A percentile compares a stretch with the other conserved stretches of the same genome.
phyloP scores from a whole-genome alignment of 2,113 vertebrate species.

The Rhabdomys dilectus region DNA sequence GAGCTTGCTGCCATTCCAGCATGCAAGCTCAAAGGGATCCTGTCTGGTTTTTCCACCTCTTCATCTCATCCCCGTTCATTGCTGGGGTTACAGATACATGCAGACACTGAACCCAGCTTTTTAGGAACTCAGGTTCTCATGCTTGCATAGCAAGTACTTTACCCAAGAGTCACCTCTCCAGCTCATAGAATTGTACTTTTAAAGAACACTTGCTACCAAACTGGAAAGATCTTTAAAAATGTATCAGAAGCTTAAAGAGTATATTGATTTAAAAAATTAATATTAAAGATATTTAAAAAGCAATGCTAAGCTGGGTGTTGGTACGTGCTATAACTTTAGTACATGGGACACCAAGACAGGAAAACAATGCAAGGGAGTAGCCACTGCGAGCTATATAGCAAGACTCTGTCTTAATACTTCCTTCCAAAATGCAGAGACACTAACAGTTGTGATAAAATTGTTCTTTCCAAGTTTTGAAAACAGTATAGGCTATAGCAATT shows the following conservation, averaged over 20 bases:
- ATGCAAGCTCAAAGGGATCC: background rate
- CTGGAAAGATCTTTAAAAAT: background rate
- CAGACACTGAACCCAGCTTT: background rate
- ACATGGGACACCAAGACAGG: background rate
- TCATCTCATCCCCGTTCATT: background rate
- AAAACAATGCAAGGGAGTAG: background rate
- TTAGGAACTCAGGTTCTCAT: background rate
- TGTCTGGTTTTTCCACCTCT: background rate
- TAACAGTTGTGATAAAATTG: conserved; percentile 14
- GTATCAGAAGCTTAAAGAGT: background rate
- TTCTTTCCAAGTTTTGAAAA: conserved; percentile 42
- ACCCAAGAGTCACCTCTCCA: background rate
- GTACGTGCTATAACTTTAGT: background rate
- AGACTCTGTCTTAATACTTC: background rate
- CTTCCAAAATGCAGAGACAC: background rate
- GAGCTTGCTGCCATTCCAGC: background rate
- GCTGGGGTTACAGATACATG: background rate
- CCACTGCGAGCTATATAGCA: too few species aligned
- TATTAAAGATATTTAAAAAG: conserved; percentile 28
- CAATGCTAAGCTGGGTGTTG: background rate
- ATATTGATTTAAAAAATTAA: conserved; percentile 43
- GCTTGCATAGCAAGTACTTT: background rate
- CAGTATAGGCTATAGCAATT: background rate
- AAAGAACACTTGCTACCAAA: background rate
- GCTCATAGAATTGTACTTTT: background rate